phyloP scores from a whole-genome alignment of 2,888 invertebrate species.

The Sminthurides aquaticus region DNA sequence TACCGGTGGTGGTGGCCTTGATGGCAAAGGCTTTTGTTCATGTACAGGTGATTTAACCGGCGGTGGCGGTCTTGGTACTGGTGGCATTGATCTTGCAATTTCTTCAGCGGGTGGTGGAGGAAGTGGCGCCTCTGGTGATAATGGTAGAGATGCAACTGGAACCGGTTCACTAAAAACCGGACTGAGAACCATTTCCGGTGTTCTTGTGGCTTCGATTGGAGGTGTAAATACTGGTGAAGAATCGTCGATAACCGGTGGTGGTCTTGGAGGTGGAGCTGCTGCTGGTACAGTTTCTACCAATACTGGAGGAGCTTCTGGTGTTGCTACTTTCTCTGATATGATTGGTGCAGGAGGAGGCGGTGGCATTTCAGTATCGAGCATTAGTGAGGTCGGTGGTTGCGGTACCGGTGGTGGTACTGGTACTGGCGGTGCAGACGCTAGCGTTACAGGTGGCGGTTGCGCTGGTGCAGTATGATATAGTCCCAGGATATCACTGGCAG shows the following conservation, averaged over 20 bases:
- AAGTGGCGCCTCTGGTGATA: background rate
- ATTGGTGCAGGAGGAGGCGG: conserved; percentile 1
- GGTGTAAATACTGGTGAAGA: background rate
- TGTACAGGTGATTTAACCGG: conserved; percentile 16
- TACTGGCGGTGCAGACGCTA: conserved; percentile 24
- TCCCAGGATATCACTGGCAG: conserved; percentile 39
- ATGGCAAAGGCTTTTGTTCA: conserved; percentile 26
- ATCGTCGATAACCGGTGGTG: background rate
- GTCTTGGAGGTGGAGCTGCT: background rate
- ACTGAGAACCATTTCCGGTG: background rate
- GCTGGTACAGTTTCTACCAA: background rate
- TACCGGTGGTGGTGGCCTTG: conserved; percentile 37
- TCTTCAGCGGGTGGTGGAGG: background rate
- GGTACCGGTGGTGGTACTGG: background rate
- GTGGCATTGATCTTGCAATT: conserved; percentile 1
- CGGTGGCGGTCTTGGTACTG: conserved; percentile 19
- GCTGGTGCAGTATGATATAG: conserved; percentile 30
- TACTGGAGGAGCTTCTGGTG: conserved; percentile 9
- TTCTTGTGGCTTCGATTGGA: background rate
- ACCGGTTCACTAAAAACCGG: background rate
- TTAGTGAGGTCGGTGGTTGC: background rate
- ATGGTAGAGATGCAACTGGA: background rate
- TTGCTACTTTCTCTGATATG: background rate
- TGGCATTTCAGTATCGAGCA: conserved; percentile 1
- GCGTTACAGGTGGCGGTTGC: conserved; percentile 25